Percentiles rank a stretch among this genome's conserved stretches.
phyloP scores from a whole-genome alignment of 2,113 vertebrate genomes.

The Tachysurus fulvidraco region DNA sequence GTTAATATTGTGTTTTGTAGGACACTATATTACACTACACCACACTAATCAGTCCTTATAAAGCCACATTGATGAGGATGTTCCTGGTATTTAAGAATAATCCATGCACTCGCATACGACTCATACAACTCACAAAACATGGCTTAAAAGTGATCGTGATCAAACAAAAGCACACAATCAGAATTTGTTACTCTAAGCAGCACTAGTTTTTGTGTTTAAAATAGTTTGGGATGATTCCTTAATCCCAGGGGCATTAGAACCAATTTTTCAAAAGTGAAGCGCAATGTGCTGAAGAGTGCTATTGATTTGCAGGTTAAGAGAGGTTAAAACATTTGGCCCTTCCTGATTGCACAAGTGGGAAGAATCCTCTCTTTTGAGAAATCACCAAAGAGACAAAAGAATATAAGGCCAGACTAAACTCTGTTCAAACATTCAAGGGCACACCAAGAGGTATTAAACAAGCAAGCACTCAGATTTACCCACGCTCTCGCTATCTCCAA shows the following conservation, averaged over 20 bases:
- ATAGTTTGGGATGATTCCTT: slow-evolving; percentile 6
- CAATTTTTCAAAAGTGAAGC: slow-evolving; percentile 30
- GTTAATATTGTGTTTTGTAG: not conserved
- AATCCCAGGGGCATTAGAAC: not conserved
- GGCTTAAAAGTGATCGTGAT: not conserved
- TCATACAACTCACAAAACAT: not conserved
- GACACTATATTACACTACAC: not conserved
- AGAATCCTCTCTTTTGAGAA: slow-evolving; percentile 28
- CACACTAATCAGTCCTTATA: not conserved
- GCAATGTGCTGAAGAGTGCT: slow-evolving; percentile 34
- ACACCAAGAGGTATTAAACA: slow-evolving; percentile 7
- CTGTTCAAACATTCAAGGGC: slow-evolving; percentile 62
- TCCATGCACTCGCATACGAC: not conserved
- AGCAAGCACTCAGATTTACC: slow-evolving; percentile 17
- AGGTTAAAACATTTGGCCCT: not conserved
- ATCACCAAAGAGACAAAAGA: not conserved
- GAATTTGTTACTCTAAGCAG: slow-evolving; percentile 32
- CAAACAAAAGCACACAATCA: slow-evolving; percentile 8
- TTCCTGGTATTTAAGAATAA: not conserved
- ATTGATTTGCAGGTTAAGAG: slow-evolving; percentile 39
- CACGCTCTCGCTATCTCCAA: slow-evolving; percentile 28
- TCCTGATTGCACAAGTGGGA: slow-evolving; percentile 16
- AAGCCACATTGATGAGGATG: not conserved
- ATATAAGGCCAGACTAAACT: slow-evolving; percentile 41
- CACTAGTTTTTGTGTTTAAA: slow-evolving; percentile 11